These are phyloP conservation scores for Pempheris klunzingeri DNA, from an alignment of 2,797 vertebrate genomes.

Conservation along the genomic window DNA sequence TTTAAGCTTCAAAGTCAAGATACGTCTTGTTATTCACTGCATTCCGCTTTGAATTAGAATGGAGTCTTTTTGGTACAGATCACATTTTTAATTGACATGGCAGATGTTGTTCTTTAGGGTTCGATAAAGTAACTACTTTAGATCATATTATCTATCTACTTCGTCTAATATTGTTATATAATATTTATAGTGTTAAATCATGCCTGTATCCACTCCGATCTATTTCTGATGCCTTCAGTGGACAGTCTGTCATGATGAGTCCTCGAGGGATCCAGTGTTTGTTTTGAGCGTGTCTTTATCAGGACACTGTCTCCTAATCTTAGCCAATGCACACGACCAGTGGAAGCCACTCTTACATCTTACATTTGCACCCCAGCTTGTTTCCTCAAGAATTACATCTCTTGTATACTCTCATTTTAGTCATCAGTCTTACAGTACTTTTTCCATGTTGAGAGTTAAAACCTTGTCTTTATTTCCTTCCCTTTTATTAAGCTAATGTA, in stretches of 20 bases:
- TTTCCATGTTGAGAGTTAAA: background rate
- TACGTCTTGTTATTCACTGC: background rate
- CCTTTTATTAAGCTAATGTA: background rate
- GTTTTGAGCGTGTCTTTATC: slow-evolving; percentile 50
- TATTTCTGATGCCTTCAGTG: slow-evolving; percentile 23
- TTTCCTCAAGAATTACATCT: background rate
- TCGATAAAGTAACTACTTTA: background rate
- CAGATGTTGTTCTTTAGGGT: background rate
- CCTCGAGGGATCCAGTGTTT: slow-evolving; percentile 25
- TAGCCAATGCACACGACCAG: background rate
- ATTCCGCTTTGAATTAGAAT: background rate
- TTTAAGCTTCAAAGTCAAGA: background rate
- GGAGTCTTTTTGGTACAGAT: background rate
- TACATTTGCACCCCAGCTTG: background rate
- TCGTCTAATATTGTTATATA: background rate
- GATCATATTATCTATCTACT: background rate
- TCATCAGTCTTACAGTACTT: background rate
- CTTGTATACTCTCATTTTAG: background rate
- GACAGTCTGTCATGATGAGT: slow-evolving; percentile 24
- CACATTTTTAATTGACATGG: slow-evolving; percentile 6
- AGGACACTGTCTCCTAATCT: slow-evolving; percentile 37
- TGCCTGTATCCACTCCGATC: slow-evolving; percentile 1
- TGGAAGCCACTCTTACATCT: background rate
- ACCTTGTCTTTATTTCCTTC: background rate
- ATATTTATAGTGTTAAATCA: slow-evolving; percentile 1